phyloP scores from a whole-genome alignment of 2,797 vertebrate species.

The Catharus ustulatus region DNA sequence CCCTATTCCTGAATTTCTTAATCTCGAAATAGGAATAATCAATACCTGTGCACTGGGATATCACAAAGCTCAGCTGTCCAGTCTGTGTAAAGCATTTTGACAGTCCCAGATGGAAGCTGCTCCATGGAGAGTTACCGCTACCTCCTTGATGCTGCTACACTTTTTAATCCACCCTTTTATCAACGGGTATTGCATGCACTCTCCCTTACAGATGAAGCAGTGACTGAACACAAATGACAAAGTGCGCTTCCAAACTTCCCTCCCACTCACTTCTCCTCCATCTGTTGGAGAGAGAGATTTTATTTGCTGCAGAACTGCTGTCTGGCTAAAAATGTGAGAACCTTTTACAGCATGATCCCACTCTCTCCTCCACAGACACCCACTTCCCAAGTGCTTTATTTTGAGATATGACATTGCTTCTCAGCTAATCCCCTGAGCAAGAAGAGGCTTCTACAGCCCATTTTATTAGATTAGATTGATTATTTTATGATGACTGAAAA shows the following conservation, averaged over 20 bases:
- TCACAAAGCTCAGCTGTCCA: neutral
- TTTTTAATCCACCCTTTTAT: conserved; percentile 16
- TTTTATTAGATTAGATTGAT: neutral
- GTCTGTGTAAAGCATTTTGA: neutral
- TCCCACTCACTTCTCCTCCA: conserved; percentile 65
- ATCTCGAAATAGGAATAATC: neutral
- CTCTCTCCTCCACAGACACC: conserved; percentile 66
- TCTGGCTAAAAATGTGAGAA: conserved; percentile 66
- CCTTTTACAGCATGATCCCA: conserved; percentile 51
- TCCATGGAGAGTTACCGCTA: neutral
- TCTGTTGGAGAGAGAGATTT: conserved; percentile 48
- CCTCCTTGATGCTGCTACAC: neutral
- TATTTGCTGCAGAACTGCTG: conserved; percentile 58
- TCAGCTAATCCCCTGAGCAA: neutral
- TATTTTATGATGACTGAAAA: neutral
- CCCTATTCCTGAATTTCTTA: neutral
- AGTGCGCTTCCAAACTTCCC: conserved; percentile 51
- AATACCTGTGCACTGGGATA: neutral
- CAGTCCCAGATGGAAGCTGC: neutral
- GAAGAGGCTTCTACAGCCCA: neutral
- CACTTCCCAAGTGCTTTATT: conserved; percentile 54
- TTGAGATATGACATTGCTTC: conserved; percentile 32
- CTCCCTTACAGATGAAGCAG: conserved; percentile 29
- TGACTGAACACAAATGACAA: conserved; percentile 24
- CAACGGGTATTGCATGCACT: neutral